Base-by-base conservation (phyloP, 2,797 vertebrate genomes). In the Tiaroga cobitis region DNA sequence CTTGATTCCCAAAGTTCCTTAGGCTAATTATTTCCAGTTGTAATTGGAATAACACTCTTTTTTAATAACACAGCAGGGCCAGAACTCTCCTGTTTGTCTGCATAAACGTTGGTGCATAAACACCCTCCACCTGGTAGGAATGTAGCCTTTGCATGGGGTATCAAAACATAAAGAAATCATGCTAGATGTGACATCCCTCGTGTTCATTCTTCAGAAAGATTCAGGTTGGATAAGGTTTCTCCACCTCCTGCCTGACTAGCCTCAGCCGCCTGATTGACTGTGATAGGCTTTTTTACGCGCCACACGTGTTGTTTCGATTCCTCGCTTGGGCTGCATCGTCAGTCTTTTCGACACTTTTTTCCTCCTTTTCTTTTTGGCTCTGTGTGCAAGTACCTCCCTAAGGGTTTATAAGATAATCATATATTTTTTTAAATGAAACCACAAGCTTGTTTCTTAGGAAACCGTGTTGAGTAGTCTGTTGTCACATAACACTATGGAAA, bases 1-100 rank as follows among this genome's bases (percentile, higher is more conserved):
- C 92, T 93, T 61, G 83, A 91, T 93, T 93, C 90, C 87, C 90
- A 89, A 89, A 91, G 87, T 92, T 91, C 88, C 91, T 92, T 79
- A 92, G 89, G 89, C 94, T 95, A 94, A 95, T 94, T 95, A 94
- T 93, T 95, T 94, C 94, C 95, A 96, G 93, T 94, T 93, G 92
- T 89, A 95, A 95, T 95, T 94, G 94, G 92, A 94, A 93, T 83
- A 93, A 92, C 90, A 51, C 41, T 24, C 65, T 49, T 83, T 18
- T 85, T 80, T 83, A 68, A 73, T 80, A 81, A 80, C 18, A 19
- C 77, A 70, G 87, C 91, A 90, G 90, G 81, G 79, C 91, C 90
- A 92, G 85, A 88, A 26, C 87, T 90, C 74, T 56, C 91, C 92
- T 88, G 90, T 80, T 77, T 84, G 88, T 91, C 91, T 93, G 93